Evolutionary conservation across 2,113 vertebrate species (phyloP).

Genomic region (Neopipo cinnamomea): DNA sequence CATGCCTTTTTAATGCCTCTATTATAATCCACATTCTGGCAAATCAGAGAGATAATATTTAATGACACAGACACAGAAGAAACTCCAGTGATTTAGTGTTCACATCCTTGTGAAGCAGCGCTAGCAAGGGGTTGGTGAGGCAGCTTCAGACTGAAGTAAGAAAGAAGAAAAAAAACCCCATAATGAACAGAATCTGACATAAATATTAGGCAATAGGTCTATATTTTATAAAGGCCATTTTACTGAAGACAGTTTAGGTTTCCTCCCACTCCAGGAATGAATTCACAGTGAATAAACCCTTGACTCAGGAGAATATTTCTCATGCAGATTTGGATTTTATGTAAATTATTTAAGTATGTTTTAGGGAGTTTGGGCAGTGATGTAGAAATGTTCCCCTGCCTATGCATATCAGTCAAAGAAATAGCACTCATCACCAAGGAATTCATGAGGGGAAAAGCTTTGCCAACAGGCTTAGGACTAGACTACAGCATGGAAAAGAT

Average conservation of each 20-base stretch:
- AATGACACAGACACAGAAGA: neutral
- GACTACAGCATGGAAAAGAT: neutral
- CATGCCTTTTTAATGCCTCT: conserved; percentile 35
- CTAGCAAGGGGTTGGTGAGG: neutral
- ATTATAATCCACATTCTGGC: neutral
- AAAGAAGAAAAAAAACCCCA: neutral
- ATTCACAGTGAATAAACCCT: conserved; percentile 14
- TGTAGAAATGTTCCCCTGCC: conserved; percentile 12
- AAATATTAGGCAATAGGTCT: conserved; percentile 39
- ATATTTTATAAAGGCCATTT: conserved; percentile 36
- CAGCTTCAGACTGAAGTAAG: neutral
- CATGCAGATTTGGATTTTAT: conserved; percentile 44
- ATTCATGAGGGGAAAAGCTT: neutral
- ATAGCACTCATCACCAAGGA: neutral
- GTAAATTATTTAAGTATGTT: conserved; percentile 51
- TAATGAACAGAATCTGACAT: neutral
- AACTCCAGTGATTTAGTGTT: neutral
- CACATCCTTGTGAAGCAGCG: neutral
- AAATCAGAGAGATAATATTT: conserved; percentile 27
- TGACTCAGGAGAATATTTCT: conserved; percentile 36
- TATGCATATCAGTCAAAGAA: neutral
- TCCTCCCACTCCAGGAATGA: conserved; percentile 20
- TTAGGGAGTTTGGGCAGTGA: conserved; percentile 15
- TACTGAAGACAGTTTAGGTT: conserved; percentile 12
- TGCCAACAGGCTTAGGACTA: neutral